phyloP scores from a whole-genome alignment of 2,888 invertebrate genomes.

The Eulithis testata region DNA sequence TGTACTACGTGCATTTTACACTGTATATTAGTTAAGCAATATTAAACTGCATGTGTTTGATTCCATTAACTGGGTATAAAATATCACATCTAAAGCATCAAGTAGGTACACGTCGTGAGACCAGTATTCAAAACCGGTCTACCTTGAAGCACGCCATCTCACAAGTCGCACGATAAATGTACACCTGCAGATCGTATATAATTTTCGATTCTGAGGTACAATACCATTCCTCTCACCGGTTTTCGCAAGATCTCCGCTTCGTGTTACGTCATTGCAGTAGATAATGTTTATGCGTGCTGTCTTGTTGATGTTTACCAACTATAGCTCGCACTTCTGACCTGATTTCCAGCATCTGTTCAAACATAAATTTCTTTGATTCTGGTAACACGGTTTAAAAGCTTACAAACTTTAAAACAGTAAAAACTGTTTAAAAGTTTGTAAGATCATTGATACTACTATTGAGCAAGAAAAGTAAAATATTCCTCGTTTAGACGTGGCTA shows the following conservation, averaged over 20 bases:
- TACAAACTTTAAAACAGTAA: constrained; percentile 41
- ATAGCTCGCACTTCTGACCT: constrained; percentile 76
- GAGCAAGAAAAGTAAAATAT: constrained; percentile 2
- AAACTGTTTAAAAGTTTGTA: too few species aligned
- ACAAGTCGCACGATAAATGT: constrained; percentile 56
- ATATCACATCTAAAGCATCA: constrained; percentile 50
- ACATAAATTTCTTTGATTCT: constrained; percentile 64
- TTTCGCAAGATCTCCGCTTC: constrained; percentile 69
- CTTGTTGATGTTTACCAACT: constrained; percentile 68
- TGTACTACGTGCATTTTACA: constrained; percentile 8
- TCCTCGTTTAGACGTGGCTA: background rate
- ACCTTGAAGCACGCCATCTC: constrained; percentile 70
- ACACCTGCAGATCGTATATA: constrained; percentile 63
- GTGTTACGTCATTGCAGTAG: constrained; percentile 67
- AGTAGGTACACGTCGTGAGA: constrained; percentile 56
- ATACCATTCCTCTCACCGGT: constrained; percentile 46
- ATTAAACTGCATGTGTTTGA: constrained; percentile 22
- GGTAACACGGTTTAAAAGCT: constrained; percentile 43
- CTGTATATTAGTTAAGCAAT: constrained; percentile 1
- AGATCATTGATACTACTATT: constrained; percentile 39
- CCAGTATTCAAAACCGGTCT: constrained; percentile 65
- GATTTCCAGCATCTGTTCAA: constrained; percentile 71
- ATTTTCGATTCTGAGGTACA: constrained; percentile 61
- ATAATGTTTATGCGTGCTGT: constrained; percentile 69
- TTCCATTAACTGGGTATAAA: constrained; percentile 41